Base-by-base conservation (phyloP, 2,797 vertebrate species). In the Gymnopithys bicolor region DNA sequence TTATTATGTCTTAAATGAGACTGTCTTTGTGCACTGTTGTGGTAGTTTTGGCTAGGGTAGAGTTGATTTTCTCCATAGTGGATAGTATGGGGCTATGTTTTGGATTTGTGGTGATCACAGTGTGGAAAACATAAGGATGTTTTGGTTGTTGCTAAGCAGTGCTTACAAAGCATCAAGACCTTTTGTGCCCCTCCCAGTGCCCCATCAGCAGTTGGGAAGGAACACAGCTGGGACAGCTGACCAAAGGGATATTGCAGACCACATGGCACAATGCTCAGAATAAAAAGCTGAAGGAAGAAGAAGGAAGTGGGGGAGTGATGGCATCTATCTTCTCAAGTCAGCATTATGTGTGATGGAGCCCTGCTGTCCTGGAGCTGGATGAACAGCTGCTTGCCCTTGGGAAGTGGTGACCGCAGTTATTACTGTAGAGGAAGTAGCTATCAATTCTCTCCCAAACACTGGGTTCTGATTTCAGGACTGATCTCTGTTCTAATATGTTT, bases 81-180 rank as follows among this genome's bases (percentile, higher is more conserved):
- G 37, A 5, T 7, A 4, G 4, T n/a, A 9, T 11, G 19, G 25
- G 5, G 6, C 28, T 49, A 10, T 59, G 41, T 43, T 82, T 77
- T 23, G 41, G 24, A 2, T 49, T 49, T 49, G 32, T 37, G 41
- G 7, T 19, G 41, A 28, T 8, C 7, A 5, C 4, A 3, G 17
- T 4, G 14, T 23, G 43, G 64, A 27, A 53, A 9, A 35, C 12
- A 8, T 19, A 30, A 52, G 14, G 33, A 5, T 43, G 6, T 48
- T 82, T 25, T 11, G 8, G 6, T 9, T 22, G 1, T 11, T 2
- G 4, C 32, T 71, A 33, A 48, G 24, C 77, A 53, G 52, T 0
- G 7, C 46, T 60, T 4, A 43, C 64, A 41, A 2, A 5, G 19
- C 1, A 3, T 5, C 8, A 4, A 16, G 51, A 51, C 7, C 1